Evolutionary conservation across 2,797 vertebrate species (phyloP).

Genomic region (Telmatherina bonti): DNA sequence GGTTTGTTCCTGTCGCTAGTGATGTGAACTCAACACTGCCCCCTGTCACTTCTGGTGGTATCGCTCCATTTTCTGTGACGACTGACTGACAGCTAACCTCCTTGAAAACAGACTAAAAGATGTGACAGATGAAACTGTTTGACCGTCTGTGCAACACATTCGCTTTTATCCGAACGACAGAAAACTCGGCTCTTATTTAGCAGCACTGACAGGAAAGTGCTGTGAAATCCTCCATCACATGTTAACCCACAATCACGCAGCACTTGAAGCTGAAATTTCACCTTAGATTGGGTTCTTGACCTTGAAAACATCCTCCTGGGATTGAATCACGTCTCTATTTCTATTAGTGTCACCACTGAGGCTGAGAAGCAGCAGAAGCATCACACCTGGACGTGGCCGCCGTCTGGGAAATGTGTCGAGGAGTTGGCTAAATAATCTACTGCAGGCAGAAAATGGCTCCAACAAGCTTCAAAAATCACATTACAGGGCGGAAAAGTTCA

Average conservation of each 20-base stretch:
- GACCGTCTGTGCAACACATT: too few relatives aligned
- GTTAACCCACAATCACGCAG: background rate
- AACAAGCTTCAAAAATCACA: background rate
- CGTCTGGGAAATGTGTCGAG: background rate
- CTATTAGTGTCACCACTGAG: background rate
- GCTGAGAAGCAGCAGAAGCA: background rate
- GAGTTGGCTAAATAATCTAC: background rate
- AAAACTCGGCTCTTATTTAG: too few relatives aligned
- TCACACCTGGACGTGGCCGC: background rate
- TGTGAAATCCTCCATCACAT: too few relatives aligned
- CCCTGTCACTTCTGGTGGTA: too few relatives aligned
- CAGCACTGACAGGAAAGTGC: too few relatives aligned
- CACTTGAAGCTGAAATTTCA: conserved; percentile 22
- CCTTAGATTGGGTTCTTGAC: conserved; percentile 33
- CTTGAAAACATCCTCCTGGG: conserved; percentile 10
- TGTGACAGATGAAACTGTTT: too few relatives aligned
- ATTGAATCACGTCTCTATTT: conserved; percentile 7
- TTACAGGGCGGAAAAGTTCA: background rate
- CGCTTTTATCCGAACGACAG: too few relatives aligned
- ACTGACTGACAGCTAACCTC: too few relatives aligned
- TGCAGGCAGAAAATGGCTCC: background rate
- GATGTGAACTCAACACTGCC: too few relatives aligned
- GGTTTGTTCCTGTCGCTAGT: too few relatives aligned
- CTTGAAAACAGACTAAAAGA: too few relatives aligned
- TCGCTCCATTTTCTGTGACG: too few relatives aligned